Conservation (phyloP, 1,140 invertebrate genomes). For the Trachymyrmex cornetzi region DNA sequence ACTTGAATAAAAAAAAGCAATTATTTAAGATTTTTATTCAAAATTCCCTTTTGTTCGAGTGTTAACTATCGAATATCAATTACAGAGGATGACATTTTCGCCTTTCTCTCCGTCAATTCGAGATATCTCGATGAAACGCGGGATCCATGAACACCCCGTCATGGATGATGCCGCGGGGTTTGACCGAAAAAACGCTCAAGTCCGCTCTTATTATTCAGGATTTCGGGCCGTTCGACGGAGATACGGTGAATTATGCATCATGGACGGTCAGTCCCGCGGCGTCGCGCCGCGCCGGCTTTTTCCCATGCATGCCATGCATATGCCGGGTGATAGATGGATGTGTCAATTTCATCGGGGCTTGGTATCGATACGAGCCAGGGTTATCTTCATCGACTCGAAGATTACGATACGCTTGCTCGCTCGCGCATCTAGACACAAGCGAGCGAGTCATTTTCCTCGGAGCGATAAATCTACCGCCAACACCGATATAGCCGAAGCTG, state of each 20-base stretch:
- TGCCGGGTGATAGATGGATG: constrained; percentile 80
- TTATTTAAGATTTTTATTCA: background rate
- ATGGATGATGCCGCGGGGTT: constrained; percentile 15
- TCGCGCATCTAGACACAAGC: constrained; percentile 33
- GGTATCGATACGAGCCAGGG: constrained; percentile 72
- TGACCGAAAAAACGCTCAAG: constrained; percentile 59
- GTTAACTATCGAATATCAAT: background rate
- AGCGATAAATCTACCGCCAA: constrained; percentile 55
- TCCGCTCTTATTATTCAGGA: constrained; percentile 80
- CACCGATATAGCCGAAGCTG: constrained; percentile 23
- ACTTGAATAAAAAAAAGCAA: background rate
- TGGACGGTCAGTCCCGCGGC: constrained; percentile 75
- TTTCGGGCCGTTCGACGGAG: constrained; percentile 78
- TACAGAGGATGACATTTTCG: background rate
- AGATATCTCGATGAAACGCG: constrained; percentile 45
- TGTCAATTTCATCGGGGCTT: constrained; percentile 80
- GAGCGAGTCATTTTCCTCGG: constrained; percentile 56
- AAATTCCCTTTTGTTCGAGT: background rate
- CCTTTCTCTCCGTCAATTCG: constrained; percentile 16
- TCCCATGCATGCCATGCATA: constrained; percentile 78
- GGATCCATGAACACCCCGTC: constrained; percentile 10
- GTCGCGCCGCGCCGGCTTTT: constrained; percentile 65
- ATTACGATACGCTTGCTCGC: constrained; percentile 62
- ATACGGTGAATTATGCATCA: constrained; percentile 73
- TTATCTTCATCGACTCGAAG: constrained; percentile 75